phyloP scores from a whole-genome alignment of 2,888 invertebrate genomes.

The Carterocephalus palaemon region DNA sequence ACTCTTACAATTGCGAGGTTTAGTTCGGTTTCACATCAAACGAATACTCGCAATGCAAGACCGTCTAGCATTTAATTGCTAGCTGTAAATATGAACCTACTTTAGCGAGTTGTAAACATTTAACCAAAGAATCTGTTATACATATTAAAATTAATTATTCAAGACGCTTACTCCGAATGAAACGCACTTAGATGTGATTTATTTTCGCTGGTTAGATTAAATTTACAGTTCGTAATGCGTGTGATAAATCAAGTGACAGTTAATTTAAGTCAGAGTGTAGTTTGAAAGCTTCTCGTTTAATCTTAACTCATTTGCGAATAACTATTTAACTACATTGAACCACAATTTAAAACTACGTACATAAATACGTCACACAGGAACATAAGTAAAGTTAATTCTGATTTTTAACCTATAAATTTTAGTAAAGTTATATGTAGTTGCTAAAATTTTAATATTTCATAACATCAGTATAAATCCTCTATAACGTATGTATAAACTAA shows the following conservation, averaged over 20 bases:
- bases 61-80: slow-evolving; percentile 30
- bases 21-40: slow-evolving; percentile 25
- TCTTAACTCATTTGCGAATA: slow-evolving; percentile 10
- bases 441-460: no score
- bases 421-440: no score
- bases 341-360: neutral
- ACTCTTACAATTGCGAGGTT: slow-evolving; percentile 29
- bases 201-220: slow-evolving; percentile 8
- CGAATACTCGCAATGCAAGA: slow-evolving; percentile 24
- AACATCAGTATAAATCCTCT: no score
- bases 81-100: slow-evolving; percentile 16
- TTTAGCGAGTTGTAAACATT: slow-evolving; percentile 22
- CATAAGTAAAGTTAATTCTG: no score
- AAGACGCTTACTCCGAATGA: slow-evolving; percentile 7
- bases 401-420: no score
- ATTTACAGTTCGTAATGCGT: slow-evolving; percentile 8
- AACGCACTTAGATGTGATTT: slow-evolving; percentile 14
- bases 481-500: no score
- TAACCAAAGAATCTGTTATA: slow-evolving; percentile 14
- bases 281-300: slow-evolving; percentile 6
- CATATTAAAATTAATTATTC: slow-evolving; percentile 15
- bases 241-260: slow-evolving; percentile 18
- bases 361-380: no score
- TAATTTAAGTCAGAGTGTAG: slow-evolving; percentile 12
- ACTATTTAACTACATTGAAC: slow-evolving; percentile 4